Percentiles rank a stretch among this genome's conserved stretches.
Conservation (phyloP, 2,888 invertebrate species). For the Hydrotaea cyrtoneurina region DNA sequence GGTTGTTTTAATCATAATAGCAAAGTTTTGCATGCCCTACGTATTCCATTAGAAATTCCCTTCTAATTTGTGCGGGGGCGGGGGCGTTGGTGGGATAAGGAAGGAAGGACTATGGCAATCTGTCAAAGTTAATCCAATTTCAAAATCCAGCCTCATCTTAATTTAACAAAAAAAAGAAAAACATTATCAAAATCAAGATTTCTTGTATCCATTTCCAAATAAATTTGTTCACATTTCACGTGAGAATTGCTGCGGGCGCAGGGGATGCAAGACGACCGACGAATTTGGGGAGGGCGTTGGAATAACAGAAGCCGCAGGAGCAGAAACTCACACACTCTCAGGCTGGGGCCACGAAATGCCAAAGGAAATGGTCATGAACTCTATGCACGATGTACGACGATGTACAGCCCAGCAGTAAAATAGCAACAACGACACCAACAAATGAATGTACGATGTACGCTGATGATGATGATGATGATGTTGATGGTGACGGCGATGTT, state of each 20-base stretch:
- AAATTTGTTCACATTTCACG: constrained; percentile 20
- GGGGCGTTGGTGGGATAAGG: neutral
- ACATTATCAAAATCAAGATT: neutral
- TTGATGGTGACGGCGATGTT: constrained; percentile 19
- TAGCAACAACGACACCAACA: no score
- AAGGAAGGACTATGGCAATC: constrained; percentile 24
- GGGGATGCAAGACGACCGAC: neutral
- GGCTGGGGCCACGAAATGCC: neutral
- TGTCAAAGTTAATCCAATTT: constrained; percentile 34
- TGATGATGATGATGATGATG: neutral
- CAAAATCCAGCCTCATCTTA: neutral
- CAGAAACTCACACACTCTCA: neutral
- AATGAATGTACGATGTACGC: neutral
- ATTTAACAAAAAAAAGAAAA: no score
- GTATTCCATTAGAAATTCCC: neutral
- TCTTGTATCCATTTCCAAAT: constrained; percentile 11
- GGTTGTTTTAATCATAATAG: constrained; percentile 3
- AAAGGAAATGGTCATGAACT: constrained; percentile 9
- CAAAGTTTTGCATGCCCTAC: neutral
- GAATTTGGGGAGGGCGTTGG: neutral
- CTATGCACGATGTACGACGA: constrained; percentile 22
- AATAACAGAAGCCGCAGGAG: neutral
- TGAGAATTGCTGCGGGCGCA: neutral
- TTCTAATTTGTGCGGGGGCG: no score
- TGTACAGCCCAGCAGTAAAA: neutral